phyloP scores from a whole-genome alignment of 2,888 invertebrate species.

The Cosmia pyralina region DNA sequence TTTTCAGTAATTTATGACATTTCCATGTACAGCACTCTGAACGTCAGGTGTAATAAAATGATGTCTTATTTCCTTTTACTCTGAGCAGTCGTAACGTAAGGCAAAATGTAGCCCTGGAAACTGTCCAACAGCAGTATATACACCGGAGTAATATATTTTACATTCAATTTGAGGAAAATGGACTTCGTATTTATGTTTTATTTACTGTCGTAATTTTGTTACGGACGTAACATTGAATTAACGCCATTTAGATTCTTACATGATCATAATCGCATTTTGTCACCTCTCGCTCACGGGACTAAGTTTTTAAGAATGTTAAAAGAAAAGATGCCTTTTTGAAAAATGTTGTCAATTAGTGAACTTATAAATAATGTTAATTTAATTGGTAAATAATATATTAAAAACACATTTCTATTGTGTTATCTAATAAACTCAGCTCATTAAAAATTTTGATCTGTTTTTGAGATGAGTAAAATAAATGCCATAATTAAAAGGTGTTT shows the following conservation, averaged over 20 bases:
- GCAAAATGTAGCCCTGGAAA: slow-evolving; percentile 77
- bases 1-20: slow-evolving; percentile 43
- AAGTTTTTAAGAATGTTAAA: no score
- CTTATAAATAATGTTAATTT: no score
- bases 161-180: slow-evolving; percentile 76
- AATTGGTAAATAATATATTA: no score
- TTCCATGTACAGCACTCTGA: slow-evolving; percentile 43
- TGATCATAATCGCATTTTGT: not conserved
- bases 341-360: no score
- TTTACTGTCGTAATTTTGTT: slow-evolving; percentile 60
- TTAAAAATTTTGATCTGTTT: no score
- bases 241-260: slow-evolving; percentile 33
- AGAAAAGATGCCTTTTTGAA: no score
- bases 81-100: slow-evolving; percentile 69
- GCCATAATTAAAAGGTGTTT: no score
- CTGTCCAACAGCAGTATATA: slow-evolving; percentile 71
- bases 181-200: slow-evolving; percentile 68
- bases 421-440: no score
- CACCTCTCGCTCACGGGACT: no score
- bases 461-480: no score
- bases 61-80: slow-evolving; percentile 69
- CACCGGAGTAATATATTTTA: slow-evolving; percentile 76
- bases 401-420: no score
- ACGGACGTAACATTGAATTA: slow-evolving; percentile 56
- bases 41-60: slow-evolving; percentile 66